Base-by-base conservation (phyloP, 2,888 invertebrate species). In the Electrophaes corylata region DNA sequence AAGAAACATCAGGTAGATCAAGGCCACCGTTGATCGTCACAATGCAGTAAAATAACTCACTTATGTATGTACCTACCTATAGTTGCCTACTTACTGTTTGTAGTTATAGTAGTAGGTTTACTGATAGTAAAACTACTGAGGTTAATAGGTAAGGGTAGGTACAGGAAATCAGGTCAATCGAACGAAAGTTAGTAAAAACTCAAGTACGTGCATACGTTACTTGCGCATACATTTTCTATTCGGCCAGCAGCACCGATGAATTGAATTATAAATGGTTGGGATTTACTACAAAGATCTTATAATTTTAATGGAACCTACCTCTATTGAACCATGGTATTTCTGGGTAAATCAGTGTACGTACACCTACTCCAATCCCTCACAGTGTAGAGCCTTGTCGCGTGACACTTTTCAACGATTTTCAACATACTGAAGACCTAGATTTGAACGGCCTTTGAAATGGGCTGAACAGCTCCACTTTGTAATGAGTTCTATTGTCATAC, bases 401-500 rank as follows among this genome's bases (percentile, higher is more conserved):
- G 23, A 47, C 41, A 23, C 40, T 23, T 57, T 31, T 31, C 40
- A 53, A 40, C 16, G 18, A 12, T 33, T 40, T 46, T 14, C 16
- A 44, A 49, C 44, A 41, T 31, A 39, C 16, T 19, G 40, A 54
- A 50, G 41, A 46, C 55, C 55, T 52, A 60, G 51, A 55, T 59
- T 55, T 29, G 43, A 59, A 55, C 19, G 44, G 51, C 51, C 52
- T 56, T 56, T 51, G 43, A 48, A 60, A 60, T 35, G 43, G 33
- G 47, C 14, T 55, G 53, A 62, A 61, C 53, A 62, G 57, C 50
- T 53, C 40, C 55, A 49, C 58, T 62, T 57, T 50, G 35, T 49
- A 53, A 54, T 60, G 60, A 63, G 58, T 55, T 52, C 39, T 52
- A 59, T 62, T 58, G 60, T 65, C 57, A 57, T 57, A n/a, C n/a